phyloP scores from a whole-genome alignment of 2,113 vertebrate genomes.

The Saguinus midas region DNA sequence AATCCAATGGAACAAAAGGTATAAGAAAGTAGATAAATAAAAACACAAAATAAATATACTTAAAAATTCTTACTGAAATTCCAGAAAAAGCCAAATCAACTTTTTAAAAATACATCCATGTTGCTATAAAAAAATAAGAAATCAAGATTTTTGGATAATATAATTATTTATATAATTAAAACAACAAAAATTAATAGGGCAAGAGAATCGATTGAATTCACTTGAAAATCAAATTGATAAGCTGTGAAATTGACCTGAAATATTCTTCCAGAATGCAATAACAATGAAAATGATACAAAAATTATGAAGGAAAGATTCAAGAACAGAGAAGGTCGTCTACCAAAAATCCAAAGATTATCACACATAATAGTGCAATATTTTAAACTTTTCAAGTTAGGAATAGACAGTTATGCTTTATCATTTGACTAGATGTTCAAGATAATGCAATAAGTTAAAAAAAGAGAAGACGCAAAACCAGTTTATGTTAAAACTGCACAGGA shows the following conservation, averaged over 20 bases:
- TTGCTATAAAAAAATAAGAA: neutral
- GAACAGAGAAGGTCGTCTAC: neutral
- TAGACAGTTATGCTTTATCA: neutral
- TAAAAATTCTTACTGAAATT: neutral
- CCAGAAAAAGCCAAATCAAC: neutral
- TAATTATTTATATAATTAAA: conserved; percentile 31
- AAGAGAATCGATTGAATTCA: neutral
- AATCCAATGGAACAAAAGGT: neutral
- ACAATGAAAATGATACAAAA: neutral
- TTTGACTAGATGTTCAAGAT: neutral
- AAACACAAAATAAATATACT: neutral
- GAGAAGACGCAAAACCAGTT: neutral
- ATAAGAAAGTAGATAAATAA: neutral
- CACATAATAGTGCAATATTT: neutral
- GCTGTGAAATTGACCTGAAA: conserved; percentile 35
- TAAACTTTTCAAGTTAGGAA: neutral
- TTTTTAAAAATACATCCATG: neutral
- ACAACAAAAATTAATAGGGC: neutral
- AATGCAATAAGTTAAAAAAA: neutral
- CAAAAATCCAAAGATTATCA: neutral
- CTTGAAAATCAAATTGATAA: conserved; percentile 45
- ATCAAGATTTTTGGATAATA: neutral
- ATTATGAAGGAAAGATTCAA: neutral
- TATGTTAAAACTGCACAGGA: neutral
- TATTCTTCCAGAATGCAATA: neutral